phyloP scores from a whole-genome alignment of 2,888 invertebrate genomes.

The Phengaris alcon region DNA sequence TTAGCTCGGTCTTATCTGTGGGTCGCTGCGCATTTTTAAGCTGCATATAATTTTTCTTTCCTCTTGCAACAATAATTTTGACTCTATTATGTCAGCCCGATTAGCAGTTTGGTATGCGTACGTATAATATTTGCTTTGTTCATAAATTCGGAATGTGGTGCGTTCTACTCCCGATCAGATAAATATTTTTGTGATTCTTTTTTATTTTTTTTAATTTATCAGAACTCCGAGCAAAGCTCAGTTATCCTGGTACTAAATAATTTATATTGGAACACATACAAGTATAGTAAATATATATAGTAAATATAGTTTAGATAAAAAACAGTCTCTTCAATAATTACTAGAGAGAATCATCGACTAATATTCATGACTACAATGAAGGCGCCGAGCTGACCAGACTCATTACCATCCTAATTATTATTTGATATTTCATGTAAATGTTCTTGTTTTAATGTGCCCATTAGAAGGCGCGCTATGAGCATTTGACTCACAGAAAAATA shows the following conservation, averaged over 20 bases:
- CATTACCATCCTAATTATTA: constrained; percentile 3
- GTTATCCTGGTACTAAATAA: background rate
- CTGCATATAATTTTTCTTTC: no score
- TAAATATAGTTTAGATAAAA: background rate
- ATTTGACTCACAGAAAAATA: no score
- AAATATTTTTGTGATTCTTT: background rate
- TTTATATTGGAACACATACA: background rate
- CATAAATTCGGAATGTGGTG: no score
- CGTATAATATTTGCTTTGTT: no score
- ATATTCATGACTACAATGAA: background rate
- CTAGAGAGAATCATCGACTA: background rate
- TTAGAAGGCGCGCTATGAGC: background rate
- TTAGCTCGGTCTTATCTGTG: no score
- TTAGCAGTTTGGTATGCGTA: no score
- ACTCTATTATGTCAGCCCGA: no score
- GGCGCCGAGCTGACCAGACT: background rate
- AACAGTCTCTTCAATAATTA: background rate
- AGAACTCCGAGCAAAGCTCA: no score
- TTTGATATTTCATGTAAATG: background rate
- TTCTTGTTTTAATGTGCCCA: background rate
- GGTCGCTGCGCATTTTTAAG: no score
- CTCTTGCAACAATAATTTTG: no score
- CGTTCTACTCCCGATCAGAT: background rate
- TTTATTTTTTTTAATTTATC: background rate
- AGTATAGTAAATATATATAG: background rate